These are phyloP conservation scores for Engystomops pustulosus DNA, from an alignment of 2,113 vertebrate genomes.

Conservation along the genomic window DNA sequence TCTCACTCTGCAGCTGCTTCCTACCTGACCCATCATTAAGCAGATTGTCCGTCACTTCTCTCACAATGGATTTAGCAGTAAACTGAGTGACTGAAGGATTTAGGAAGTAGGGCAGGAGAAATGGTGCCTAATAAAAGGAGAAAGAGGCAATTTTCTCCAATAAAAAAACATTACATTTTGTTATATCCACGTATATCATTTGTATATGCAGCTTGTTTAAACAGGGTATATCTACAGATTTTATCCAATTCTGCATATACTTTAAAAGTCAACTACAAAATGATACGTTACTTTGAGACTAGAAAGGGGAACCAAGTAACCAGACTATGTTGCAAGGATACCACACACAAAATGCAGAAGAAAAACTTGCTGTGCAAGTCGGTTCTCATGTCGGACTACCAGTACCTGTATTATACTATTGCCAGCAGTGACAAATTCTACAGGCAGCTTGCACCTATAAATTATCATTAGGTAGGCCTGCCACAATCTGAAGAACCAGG, in stretches of 20 bases:
- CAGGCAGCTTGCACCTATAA: background rate
- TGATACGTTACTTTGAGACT: background rate
- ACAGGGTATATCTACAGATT: background rate
- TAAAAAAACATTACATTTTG: no score
- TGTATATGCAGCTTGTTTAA: no score
- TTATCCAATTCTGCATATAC: background rate
- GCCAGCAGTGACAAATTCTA: background rate
- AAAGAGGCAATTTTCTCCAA: no score
- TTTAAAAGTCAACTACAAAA: background rate
- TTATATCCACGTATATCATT: no score
- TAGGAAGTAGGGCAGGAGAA: no score
- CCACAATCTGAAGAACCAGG: no score
- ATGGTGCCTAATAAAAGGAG: no score
- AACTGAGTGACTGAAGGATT: no score
- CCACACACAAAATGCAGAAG: background rate
- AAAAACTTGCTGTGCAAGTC: background rate
- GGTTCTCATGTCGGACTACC: background rate
- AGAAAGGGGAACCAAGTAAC: background rate
- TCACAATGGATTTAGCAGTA: no score
- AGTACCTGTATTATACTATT: background rate
- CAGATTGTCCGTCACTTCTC: background rate
- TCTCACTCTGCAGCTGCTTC: no score
- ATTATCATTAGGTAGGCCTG: background rate
- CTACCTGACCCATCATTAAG: no score
- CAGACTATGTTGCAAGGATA: background rate